phyloP scores from a whole-genome alignment of 2,888 invertebrate species.

The Hylaea fasciaria region DNA sequence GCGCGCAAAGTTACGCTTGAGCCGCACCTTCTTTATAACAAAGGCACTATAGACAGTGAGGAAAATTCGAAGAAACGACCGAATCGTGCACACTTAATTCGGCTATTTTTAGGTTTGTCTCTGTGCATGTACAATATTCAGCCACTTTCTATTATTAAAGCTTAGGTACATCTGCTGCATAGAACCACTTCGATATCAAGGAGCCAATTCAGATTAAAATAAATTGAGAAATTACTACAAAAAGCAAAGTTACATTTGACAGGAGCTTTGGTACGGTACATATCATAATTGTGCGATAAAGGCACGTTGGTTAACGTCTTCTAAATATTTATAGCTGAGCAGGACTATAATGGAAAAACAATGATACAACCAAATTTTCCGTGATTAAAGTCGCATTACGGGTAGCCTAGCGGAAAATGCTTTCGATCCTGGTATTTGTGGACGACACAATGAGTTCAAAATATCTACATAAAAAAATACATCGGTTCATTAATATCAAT shows the following conservation, averaged over 20 bases:
- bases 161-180: too few relatives aligned
- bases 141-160: too few relatives aligned
- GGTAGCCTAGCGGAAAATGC: too few relatives aligned
- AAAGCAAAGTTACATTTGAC: neutral
- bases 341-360: slow-evolving; percentile 25
- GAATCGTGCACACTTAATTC: neutral
- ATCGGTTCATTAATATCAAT: too few relatives aligned
- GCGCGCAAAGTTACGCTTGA: slow-evolving; percentile 42
- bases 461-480: too few relatives aligned
- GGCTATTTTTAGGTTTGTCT: neutral
- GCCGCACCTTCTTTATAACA: slow-evolving; percentile 22
- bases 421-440: too few relatives aligned
- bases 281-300: slow-evolving; percentile 20
- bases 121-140: neutral
- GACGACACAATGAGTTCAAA: too few relatives aligned
- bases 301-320: slow-evolving; percentile 58
- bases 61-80: slow-evolving; percentile 1
- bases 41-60: slow-evolving; percentile 6
- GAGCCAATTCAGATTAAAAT: too few relatives aligned
- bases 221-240: neutral
- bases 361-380: too few relatives aligned
- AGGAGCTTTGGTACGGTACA: slow-evolving; percentile 3
- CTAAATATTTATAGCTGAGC: slow-evolving; percentile 62
- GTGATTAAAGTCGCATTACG: slow-evolving; percentile 11
- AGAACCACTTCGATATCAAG: too few relatives aligned